These are phyloP conservation scores for Atta cephalotes DNA, from an alignment of 1,140 invertebrate species.

Conservation along the genomic window DNA sequence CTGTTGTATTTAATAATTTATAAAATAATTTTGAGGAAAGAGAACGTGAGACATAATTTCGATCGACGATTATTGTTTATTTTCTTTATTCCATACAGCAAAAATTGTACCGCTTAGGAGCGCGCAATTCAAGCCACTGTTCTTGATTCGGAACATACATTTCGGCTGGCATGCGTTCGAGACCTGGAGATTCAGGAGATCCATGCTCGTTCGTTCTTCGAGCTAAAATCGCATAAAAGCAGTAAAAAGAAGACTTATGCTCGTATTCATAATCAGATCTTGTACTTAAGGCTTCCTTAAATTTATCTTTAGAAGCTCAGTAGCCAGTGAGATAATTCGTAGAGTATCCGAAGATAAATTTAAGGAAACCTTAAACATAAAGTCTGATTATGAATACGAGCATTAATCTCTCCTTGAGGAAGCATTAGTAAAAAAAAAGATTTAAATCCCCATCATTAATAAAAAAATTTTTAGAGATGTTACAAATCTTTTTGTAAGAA, in stretches of 20 bases:
- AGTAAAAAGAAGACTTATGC: slow-evolving; percentile 4
- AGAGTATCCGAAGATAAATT: too few species aligned
- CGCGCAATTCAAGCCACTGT: slow-evolving; percentile 93
- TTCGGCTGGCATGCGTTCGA: slow-evolving; percentile 91
- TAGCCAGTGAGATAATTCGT: too few species aligned
- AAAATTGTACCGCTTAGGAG: slow-evolving; percentile 83
- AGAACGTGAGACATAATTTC: neutral
- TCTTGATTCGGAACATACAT: slow-evolving; percentile 96
- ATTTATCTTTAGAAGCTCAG: too few species aligned
- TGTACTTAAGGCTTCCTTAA: too few species aligned
- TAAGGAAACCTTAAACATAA: too few species aligned
- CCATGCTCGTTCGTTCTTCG: slow-evolving; percentile 74
- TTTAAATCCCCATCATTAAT: neutral
- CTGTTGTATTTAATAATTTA: neutral
- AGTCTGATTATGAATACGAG: too few species aligned
- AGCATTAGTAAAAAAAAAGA: neutral
- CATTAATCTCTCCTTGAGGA: neutral
- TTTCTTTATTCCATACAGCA: slow-evolving; percentile 76
- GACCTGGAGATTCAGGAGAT: slow-evolving; percentile 78
- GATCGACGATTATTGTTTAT: neutral
- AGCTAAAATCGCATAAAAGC: slow-evolving; percentile 75
- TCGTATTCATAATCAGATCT: too few species aligned
- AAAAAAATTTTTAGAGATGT: neutral
- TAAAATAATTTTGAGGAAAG: neutral
- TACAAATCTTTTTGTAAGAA: neutral